Base-by-base conservation (phyloP, 2,113 vertebrate species). In the Melanostigma gelatinosum region DNA sequence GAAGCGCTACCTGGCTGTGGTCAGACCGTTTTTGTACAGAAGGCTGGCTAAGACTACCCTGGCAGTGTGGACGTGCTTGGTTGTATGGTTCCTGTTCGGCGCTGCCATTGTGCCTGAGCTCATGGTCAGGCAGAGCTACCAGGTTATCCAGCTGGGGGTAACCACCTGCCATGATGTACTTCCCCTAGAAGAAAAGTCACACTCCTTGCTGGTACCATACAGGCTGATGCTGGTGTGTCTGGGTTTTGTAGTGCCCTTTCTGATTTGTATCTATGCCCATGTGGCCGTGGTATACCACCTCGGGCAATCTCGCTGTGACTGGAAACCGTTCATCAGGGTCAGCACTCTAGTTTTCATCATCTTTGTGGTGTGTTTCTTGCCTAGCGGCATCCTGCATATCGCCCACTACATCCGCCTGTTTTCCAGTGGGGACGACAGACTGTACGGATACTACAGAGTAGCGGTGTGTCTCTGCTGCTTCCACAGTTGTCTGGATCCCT, bases 401-500 rank as follows among this genome's bases (percentile, higher is more conserved):
- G 79, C 94, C 76, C 97, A 98, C 85, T 96, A 98, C 12, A 80
- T 96, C 29, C 92, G 93, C 63, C 94, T 96, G 63, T 94, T 95
- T 73, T 91, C 91, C 7, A 83, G 80, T 18, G 93, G 90, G 0
- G 92, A 87, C 0, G 96, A 98, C 63, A 72, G 83, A 18, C 75
- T 97, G 57, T 98, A 98, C 65, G 93, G 90, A 66, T 95, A 95
- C 82, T 98, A 97, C 85, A 95, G 94, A 64, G 87, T 94, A 58
- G 95, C 96, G 5, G 93, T 97, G 60, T 97, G 96, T 86, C 94
- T 98, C 46, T 97, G 97, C 80, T 97, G 97, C 84, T 91, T 98
- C 44, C 97, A 98, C 79, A 97, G 97, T 77, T 98, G 97, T 82
- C 91, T 99, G 54, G 97, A 99, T 79, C 97, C 97, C 77, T 97